A percentile compares a stretch with the other conserved stretches of the same genome.
phyloP scores from a whole-genome alignment of 2,797 vertebrate species.

The Cetoscarus ocellatus region DNA sequence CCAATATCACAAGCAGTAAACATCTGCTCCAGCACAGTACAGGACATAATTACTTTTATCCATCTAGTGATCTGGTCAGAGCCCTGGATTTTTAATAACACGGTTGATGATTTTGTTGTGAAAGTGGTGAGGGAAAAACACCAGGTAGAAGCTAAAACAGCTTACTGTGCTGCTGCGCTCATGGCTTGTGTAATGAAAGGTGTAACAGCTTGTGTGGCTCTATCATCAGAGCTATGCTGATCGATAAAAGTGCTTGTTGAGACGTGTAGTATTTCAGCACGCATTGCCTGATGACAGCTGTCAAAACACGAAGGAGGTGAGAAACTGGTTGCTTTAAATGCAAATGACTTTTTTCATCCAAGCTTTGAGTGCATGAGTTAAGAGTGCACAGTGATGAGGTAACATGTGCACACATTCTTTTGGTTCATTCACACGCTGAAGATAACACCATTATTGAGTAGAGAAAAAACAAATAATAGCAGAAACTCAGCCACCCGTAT shows the following conservation, averaged over 20 bases:
- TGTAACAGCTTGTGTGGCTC: conserved; percentile 12
- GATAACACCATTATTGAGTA: not conserved
- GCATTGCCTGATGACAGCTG: conserved; percentile 11
- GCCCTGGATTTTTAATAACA: conserved; percentile 25
- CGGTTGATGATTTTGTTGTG: conserved; percentile 4
- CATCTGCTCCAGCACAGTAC: conserved; percentile 18
- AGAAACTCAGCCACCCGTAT: not conserved
- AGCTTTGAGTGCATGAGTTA: not conserved
- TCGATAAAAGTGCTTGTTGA: conserved; percentile 29
- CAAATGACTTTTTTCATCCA: conserved; percentile 7
- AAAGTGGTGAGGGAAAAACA: conserved; percentile 3
- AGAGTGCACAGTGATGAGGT: not conserved
- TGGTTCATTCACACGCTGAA: not conserved
- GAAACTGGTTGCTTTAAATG: not conserved
- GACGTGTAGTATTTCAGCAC: conserved; percentile 29
- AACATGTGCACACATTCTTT: not conserved
- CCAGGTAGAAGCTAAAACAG: not conserved
- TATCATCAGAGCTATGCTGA: conserved; percentile 28
- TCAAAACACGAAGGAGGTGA: conserved; percentile 14
- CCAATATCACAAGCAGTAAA: conserved; percentile 30
- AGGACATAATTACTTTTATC: conserved; percentile 11
- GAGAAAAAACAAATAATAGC: not conserved
- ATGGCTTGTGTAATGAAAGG: conserved; percentile 12
- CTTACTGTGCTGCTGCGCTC: conserved; percentile 1
- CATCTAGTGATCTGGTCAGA: conserved; percentile 21